Evolutionary conservation across 2,113 vertebrate species (phyloP), one percentile per base, ranked within the genome.

Genomic region (Elephantulus edwardii): DNA sequence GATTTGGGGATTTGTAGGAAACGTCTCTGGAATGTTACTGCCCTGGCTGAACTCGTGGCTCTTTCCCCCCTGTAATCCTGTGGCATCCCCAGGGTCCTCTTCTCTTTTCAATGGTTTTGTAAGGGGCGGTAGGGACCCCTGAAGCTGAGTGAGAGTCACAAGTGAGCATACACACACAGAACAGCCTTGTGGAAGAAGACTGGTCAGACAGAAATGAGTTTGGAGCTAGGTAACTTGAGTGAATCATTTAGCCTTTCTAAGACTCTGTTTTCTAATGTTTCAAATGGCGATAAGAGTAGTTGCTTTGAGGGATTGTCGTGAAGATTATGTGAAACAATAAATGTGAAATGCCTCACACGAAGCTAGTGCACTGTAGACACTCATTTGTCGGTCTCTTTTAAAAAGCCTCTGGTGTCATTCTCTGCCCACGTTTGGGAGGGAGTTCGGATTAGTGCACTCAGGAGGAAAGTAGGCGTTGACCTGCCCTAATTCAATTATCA

Each of bases 1-100:
- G 60, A 75, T 80, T 56, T 92, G 30, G 22, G 6, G 20, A 77
- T 90, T 86, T 92, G 54, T 86, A 50, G 89, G 93, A 80, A 81
- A 68, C 22, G 56, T 81, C 26, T 86, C 76, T 78, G 81, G 50
- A 81, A 66, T 70, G 40, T 66, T 6, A 28, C 6, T 70, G 40
- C 40, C 26, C 38, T 58, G 8, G 40, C 33, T 54, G 46, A 84
- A 70, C 46, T 88, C 52, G 26, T 66, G 40, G n/a, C 11, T 33
- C 28, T 10, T 33, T 56, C 58, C 3, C 24, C 19, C 8, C 44
- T 81, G n/a, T 50, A 40, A 68, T 30, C 13, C 58, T 9, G 2
- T 48, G 60, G 14, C 4, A 7, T 68, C 28, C 22, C 56, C n/a
- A 60, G 60, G 35, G 56, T 19, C 22, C n/a, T 35, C 35, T 54